phyloP scores from a whole-genome alignment of 2,113 vertebrate genomes.

The Bombycilla garrulus region DNA sequence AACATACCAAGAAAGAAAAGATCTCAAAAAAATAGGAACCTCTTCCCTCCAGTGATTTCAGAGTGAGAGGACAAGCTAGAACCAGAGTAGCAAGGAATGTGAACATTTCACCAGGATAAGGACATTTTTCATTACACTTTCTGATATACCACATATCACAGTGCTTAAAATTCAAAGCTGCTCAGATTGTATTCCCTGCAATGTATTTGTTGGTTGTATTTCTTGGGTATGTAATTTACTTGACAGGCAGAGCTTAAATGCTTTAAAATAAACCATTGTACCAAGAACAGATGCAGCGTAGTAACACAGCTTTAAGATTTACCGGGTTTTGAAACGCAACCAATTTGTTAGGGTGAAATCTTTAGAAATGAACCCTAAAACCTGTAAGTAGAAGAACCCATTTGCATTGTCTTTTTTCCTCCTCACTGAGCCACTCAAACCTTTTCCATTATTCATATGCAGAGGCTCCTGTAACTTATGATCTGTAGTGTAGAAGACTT shows the following conservation, averaged over 20 bases:
- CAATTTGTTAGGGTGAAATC: slow-evolving; percentile 47
- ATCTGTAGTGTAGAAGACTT: neutral
- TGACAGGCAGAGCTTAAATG: slow-evolving; percentile 51
- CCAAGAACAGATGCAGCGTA: neutral
- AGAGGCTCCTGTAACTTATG: neutral
- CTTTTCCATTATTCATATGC: neutral
- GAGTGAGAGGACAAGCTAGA: neutral
- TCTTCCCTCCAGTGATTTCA: neutral
- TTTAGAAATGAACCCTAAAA: slow-evolving; percentile 28
- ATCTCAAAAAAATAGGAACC: neutral
- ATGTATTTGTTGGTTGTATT: neutral
- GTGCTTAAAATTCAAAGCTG: neutral
- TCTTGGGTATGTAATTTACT: slow-evolving; percentile 51
- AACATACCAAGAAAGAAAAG: neutral
- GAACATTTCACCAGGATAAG: neutral
- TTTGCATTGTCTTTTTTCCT: neutral
- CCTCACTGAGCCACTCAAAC: neutral
- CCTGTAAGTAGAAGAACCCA: neutral
- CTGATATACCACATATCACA: neutral
- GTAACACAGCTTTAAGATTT: slow-evolving; percentile 41
- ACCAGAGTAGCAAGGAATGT: neutral
- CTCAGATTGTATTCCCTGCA: neutral
- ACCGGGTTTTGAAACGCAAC: slow-evolving; percentile 54
- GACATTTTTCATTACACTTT: slow-evolving; percentile 20
- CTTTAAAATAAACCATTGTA: slow-evolving; percentile 51